Percentiles rank a stretch among this genome's conserved stretches.
phyloP scores from a whole-genome alignment of 2,797 vertebrate genomes.

The Pterois miles region DNA sequence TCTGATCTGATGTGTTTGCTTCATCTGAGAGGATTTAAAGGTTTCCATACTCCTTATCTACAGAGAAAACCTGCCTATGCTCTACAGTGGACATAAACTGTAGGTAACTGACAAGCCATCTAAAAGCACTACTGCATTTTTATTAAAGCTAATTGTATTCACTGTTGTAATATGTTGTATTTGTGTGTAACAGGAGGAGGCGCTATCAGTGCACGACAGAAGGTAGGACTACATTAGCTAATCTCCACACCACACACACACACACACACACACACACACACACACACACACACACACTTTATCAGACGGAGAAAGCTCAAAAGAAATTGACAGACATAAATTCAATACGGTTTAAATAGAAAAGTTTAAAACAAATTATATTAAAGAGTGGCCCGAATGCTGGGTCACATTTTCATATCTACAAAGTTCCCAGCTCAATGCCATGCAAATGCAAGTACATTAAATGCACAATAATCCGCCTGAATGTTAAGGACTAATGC shows the following conservation, averaged over 20 bases:
- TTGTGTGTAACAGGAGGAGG: conserved; percentile 17
- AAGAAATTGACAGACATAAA: not conserved
- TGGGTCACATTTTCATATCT: not conserved
- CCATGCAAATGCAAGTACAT: not conserved
- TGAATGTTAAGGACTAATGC: not conserved
- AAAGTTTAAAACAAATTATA: not conserved
- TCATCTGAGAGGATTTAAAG: not conserved
- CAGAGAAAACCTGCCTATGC: not conserved
- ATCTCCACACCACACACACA: conserved; percentile 1
- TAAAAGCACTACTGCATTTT: not conserved
- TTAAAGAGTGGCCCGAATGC: not conserved
- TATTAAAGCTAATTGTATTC: not conserved
- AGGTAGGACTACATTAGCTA: conserved; percentile 21
- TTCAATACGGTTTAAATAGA: not conserved
- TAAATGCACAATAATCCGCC: not conserved
- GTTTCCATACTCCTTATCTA: not conserved
- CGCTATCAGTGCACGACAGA: conserved; percentile 55
- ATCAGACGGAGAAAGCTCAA: not conserved
- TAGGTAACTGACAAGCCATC: not conserved
- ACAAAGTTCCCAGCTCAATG: not conserved
- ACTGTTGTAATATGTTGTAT: not conserved
- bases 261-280: not conserved
- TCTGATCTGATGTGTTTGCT: not conserved
- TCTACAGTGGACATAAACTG: not conserved
- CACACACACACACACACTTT: not conserved